phyloP scores from a whole-genome alignment of 2,888 invertebrate genomes.

The Arctia plantaginis region DNA sequence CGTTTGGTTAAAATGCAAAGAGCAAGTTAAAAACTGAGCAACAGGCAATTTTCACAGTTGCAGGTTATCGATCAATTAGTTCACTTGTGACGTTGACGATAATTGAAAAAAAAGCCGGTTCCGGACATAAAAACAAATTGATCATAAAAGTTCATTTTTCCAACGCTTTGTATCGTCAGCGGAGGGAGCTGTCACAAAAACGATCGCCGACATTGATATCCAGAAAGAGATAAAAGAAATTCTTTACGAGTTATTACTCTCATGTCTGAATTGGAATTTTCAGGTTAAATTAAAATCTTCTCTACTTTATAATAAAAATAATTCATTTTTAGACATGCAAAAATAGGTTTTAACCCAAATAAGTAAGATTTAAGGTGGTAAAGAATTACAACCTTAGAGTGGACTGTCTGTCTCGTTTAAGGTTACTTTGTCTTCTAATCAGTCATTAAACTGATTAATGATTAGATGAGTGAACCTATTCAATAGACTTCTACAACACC shows the following conservation, averaged over 20 bases:
- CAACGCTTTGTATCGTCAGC: constrained; percentile 9
- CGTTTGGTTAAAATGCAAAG: constrained; percentile 11
- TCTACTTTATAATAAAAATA: not conserved
- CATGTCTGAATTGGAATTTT: not conserved
- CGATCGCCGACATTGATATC: constrained; percentile 3
- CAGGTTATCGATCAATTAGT: constrained; percentile 30
- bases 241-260: constrained; percentile 7
- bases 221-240: constrained; percentile 11
- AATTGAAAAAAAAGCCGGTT: constrained; percentile 5
- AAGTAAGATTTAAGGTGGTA: not conserved
- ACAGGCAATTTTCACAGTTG: constrained; percentile 22
- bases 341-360: not conserved
- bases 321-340: not conserved
- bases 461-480: not conserved
- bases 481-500: not conserved
- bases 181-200: constrained; percentile 7
- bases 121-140: constrained; percentile 14
- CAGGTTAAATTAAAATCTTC: not conserved
- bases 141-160: constrained; percentile 10
- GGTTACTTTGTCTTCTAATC: not conserved
- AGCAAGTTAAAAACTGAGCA: constrained; percentile 11
- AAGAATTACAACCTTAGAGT: not conserved
- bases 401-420: not conserved
- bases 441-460: not conserved
- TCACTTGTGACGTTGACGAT: constrained; percentile 13